A percentile compares a stretch with the other conserved stretches of the same genome.
phyloP scores from a whole-genome alignment of 2,888 invertebrate genomes.

The Scrobipalpa atriplicella region DNA sequence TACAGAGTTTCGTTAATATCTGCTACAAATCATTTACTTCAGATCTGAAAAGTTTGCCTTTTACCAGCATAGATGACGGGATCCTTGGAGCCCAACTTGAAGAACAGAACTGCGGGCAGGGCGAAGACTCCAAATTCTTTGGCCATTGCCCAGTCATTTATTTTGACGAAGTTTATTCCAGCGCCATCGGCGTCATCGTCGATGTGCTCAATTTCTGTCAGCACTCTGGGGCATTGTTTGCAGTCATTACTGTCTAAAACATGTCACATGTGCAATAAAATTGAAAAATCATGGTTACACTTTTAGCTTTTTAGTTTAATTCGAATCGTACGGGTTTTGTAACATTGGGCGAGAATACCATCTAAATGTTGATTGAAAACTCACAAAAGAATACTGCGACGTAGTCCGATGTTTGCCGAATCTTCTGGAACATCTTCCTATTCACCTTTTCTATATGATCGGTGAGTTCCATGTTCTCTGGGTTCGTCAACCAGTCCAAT shows the following conservation, averaged over 20 bases:
- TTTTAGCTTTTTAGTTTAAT: background rate
- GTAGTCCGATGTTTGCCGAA: constrained; percentile 93
- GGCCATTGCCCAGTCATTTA: constrained; percentile 93
- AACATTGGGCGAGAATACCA: background rate
- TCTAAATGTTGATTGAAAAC: constrained; percentile 58
- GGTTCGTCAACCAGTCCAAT: constrained; percentile 96
- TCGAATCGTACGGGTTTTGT: background rate
- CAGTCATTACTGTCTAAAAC: constrained; percentile 96
- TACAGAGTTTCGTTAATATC: background rate
- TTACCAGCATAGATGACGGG: constrained; percentile 95
- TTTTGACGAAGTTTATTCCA: constrained; percentile 96
- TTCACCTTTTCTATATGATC: constrained; percentile 97
- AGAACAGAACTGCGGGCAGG: constrained; percentile 94
- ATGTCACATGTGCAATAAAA: constrained; percentile 76
- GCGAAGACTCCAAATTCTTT: constrained; percentile 95
- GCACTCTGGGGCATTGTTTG: constrained; percentile 95
- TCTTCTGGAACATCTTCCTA: constrained; percentile 96
- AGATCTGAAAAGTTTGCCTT: constrained; percentile 23
- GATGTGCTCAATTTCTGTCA: constrained; percentile 95
- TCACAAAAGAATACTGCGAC: constrained; percentile 97
- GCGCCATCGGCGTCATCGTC: constrained; percentile 96
- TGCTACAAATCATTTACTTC: background rate
- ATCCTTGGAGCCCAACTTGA: constrained; percentile 93
- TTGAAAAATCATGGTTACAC: constrained; percentile 44
- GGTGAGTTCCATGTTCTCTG: constrained; percentile 96